Evolutionary conservation across 2,113 vertebrate species (phyloP), one percentile per base, ranked within the genome.

Genomic region (Hippocampus comes): DNA sequence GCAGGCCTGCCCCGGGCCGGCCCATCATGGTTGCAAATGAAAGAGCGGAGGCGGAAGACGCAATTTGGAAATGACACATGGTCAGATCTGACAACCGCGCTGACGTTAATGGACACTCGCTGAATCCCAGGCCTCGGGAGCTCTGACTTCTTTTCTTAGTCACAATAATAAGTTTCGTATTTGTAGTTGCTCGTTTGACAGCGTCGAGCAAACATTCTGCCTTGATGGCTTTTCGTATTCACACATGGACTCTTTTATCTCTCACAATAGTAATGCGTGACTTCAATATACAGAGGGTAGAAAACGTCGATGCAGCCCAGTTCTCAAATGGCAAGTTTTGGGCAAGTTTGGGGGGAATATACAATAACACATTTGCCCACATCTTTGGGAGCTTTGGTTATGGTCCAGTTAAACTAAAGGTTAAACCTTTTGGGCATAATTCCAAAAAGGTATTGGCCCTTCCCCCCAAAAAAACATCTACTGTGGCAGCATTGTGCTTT

Each of bases 41-140:
- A 41, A 67, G 30, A 49, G 70, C 57, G n/a, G 72, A 71, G 43
- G 30, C 42, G 43, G 23, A 70, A 46, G 27, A 67, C 51, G 57
- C n/a, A 70, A 72, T 77, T 72, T 73, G 15, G 34, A 43, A 55
- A 53, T 73, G 82, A 79, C 76, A 67, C 75, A 41, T 9, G 61
- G 74, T 68, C 71, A 0, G 73, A 72, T 77, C 71, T 72, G 74
- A 71, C 72, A 11, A 51, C 51, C 70, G 21, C 0, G 49, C 64
- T 79, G 83, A 74, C 76, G 70, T 82, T 82, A 59, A 53, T 14
- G 67, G 64, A 1, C 1, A 38, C 30, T 61, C 59, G 30, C 59
- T 61, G 59, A 61, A 61, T 34, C 2, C 59, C 17, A 61, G 7
- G 43, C 76, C 74, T 41, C 4, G 1, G 75, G 77, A 73, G 9